Conservation (phyloP, 2,888 invertebrate species). For the Leucoma salicis region DNA sequence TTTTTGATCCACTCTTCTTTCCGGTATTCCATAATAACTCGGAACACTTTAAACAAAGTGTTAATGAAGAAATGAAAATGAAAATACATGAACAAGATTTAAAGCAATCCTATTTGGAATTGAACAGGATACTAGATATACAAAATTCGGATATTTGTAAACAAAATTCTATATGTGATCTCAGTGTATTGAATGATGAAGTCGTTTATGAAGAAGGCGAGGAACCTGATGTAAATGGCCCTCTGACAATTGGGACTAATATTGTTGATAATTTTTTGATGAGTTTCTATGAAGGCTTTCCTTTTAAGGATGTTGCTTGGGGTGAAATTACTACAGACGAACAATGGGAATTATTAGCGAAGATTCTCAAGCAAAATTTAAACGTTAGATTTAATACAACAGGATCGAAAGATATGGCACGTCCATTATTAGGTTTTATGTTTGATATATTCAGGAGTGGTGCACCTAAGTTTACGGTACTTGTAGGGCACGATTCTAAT, state of each 20-base stretch:
- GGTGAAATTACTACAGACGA: conserved; percentile 45
- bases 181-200: conserved; percentile 35
- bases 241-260: conserved; percentile 44
- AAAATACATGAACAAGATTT: conserved; percentile 44
- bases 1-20: conserved; percentile 55
- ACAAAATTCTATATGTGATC: conserved; percentile 45
- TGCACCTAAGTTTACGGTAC: conserved; percentile 41
- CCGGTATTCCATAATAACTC: conserved; percentile 47
- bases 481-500: conserved; percentile 68
- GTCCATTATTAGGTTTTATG: conserved; percentile 50
- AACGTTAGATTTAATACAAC: conserved; percentile 53
- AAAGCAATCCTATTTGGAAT: conserved; percentile 36
- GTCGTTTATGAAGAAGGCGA: conserved; percentile 41
- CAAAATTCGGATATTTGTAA: conserved; percentile 50
- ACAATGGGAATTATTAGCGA: conserved; percentile 48
- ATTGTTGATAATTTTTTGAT: conserved; percentile 61
- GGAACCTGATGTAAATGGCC: conserved; percentile 55
- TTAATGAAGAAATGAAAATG: conserved; percentile 45
- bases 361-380: conserved; percentile 48
- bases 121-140: conserved; percentile 53
- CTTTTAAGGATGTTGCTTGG: conserved; percentile 56
- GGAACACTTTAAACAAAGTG: conserved; percentile 32
- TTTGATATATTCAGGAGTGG: conserved; percentile 37
- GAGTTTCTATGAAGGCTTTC: conserved; percentile 61
- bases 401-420: conserved; percentile 45